Evolutionary conservation across 2,888 invertebrate species (phyloP), one percentile per base, ranked within the genome.

Genomic region (Pachydiplax longipennis): DNA sequence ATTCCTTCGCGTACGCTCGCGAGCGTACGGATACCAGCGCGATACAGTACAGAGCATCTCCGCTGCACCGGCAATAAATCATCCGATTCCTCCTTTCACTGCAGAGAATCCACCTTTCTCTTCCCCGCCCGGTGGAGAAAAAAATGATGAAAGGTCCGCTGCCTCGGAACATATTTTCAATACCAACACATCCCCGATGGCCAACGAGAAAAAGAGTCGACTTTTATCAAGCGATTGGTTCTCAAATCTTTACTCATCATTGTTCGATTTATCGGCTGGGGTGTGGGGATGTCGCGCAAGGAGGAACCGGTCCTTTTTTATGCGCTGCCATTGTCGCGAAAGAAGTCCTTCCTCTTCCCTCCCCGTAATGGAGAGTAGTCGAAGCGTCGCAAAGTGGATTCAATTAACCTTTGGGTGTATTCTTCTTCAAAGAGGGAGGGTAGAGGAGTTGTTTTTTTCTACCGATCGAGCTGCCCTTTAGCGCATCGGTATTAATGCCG

Each of bases 211-310:
- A 87, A 83, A 53, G 83, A 83, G 58, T 35, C 87, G 87, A 65
- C 58, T 87, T 87, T 65, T 87, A 61, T 61, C 65, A 4, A 35
- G 87, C 87, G 87, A 87, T 87, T 61, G 87, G 87, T 61, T 87
- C 61, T 61, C 87, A 87, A 87, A 87, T 87, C 87, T 87, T 87
- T 87, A 65, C 87, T 87, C 87, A 87, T 87, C 61, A 87, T 87
- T 87, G 61, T 87, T 87, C 87, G 87, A 87, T 87, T 37, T 87
- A 87, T 87, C 61, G 87, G 61, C 22, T 13, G 12, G 35, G 15
- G 58, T 37, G 37, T 37, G 15, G 61, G 37, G n/a, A 87, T n/a
- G 53, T 37, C 35, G 83, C 58, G 25, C 18, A n/a, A 65, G n/a
- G 22, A 25, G 2, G 13, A 3, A 37, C 65, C 87, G 65, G 61